A percentile compares a stretch with the other conserved stretches of the same genome.
Conservation (phyloP, 53 echinoderm and acorn worm species). For the Luidia sarsii region DNA sequence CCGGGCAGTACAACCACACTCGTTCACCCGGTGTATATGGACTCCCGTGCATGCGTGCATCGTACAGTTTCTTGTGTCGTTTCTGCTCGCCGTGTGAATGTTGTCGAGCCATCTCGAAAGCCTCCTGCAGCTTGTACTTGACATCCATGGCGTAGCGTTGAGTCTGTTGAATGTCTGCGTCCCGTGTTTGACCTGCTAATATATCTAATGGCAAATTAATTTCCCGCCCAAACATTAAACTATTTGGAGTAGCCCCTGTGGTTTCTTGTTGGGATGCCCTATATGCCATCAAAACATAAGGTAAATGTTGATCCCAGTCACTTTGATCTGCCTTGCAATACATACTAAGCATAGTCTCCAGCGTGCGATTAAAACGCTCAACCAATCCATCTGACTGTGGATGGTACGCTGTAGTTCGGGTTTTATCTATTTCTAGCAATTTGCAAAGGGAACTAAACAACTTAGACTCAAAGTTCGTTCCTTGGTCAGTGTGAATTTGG, state of each 20-base stretch:
- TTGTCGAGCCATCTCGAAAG: background rate
- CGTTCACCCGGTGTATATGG: background rate
- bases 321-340: too few relatives aligned
- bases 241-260: slow-evolving; percentile 18
- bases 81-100: background rate
- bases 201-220: slow-evolving; percentile 21
- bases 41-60: background rate
- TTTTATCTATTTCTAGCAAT: slow-evolving; percentile 2
- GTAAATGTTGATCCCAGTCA: slow-evolving; percentile 32
- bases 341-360: background rate
- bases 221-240: slow-evolving; percentile 31
- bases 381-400: slow-evolving; percentile 25
- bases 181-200: background rate
- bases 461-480: slow-evolving; percentile 44
- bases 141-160: slow-evolving; percentile 15
- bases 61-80: slow-evolving; percentile 7
- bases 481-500: slow-evolving; percentile 44
- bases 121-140: background rate
- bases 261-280: background rate
- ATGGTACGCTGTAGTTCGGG: slow-evolving; percentile 24
- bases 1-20: slow-evolving; percentile 28
- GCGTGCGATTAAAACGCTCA: slow-evolving; percentile 21
- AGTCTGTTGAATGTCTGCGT: background rate
- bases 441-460: slow-evolving; percentile 15
- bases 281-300: slow-evolving; percentile 31